A percentile compares a stretch with the other conserved stretches of the same genome.
Conservation (phyloP, 2,113 vertebrate genomes). For the Cyphomyrus discorhynchus region DNA sequence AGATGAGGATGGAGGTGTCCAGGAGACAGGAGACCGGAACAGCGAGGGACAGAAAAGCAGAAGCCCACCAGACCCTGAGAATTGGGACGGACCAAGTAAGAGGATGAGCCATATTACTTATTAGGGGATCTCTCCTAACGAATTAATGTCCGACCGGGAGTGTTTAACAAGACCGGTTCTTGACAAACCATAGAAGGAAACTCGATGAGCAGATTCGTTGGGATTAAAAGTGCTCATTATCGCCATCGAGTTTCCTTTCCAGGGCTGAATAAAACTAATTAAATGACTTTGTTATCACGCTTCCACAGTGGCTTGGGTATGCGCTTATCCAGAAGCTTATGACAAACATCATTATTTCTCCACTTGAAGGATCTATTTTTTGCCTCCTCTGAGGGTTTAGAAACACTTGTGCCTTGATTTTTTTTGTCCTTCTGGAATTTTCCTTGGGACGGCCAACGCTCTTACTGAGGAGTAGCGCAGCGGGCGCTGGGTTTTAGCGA, state of each 20-base stretch:
- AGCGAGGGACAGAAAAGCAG: conserved; percentile 52
- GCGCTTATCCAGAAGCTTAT: conserved; percentile 32
- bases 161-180: conserved; percentile 28
- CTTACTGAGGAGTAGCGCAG: background rate
- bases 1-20: conserved; percentile 63
- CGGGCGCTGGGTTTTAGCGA: background rate
- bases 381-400: conserved; percentile 38
- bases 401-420: conserved; percentile 46
- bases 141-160: conserved; percentile 13
- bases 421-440: conserved; percentile 43
- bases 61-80: conserved; percentile 52
- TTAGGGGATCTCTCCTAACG: background rate
- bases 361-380: conserved; percentile 39
- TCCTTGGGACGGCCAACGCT: background rate
- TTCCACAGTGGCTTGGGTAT: conserved; percentile 30
- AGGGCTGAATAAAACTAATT: conserved; percentile 37
- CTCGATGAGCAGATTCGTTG: conserved; percentile 21
- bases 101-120: background rate
- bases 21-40: conserved; percentile 58
- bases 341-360: conserved; percentile 33
- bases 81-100: conserved; percentile 81
- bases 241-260: conserved; percentile 35
- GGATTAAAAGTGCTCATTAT: conserved; percentile 31
- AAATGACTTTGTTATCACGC: conserved; percentile 38
- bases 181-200: conserved; percentile 23